Percentiles rank a stretch among this genome's conserved stretches.
These are phyloP conservation scores for Zaprionus inermis DNA, from an alignment of 1,140 invertebrate genomes.

Conservation along the genomic window DNA sequence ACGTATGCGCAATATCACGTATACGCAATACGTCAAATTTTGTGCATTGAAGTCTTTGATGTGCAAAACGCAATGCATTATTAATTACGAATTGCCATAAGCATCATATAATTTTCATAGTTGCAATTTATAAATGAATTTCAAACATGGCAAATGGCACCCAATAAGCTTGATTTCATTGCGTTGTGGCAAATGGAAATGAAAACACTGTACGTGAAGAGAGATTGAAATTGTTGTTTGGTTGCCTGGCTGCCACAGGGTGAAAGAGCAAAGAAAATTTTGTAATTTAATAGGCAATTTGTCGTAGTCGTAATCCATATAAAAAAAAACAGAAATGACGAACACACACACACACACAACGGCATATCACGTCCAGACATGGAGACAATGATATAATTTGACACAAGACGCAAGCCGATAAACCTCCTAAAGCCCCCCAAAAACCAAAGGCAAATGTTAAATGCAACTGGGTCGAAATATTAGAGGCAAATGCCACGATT, in stretches of 20 bases:
- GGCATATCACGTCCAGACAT: conserved; percentile 14
- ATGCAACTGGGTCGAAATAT: conserved; percentile 73
- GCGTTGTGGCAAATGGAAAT: conserved; percentile 56
- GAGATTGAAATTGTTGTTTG: conserved; percentile 32
- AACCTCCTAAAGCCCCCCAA: conserved; percentile 23
- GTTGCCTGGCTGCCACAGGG: neutral
- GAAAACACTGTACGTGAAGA: conserved; percentile 56
- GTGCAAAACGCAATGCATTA: conserved; percentile 8
- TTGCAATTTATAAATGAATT: conserved; percentile 47
- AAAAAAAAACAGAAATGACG: neutral
- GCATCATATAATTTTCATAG: conserved; percentile 26
- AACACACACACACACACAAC: neutral
- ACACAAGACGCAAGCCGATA: conserved; percentile 31
- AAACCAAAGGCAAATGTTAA: conserved; percentile 29
- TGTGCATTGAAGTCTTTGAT: conserved; percentile 12
- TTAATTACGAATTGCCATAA: conserved; percentile 10
- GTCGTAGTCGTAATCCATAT: conserved; percentile 60
- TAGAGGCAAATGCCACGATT: conserved; percentile 63
- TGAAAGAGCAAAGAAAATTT: conserved; percentile 13
- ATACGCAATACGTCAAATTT: conserved; percentile 13
- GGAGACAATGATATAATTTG: conserved; percentile 53
- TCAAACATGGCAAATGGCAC: conserved; percentile 42
- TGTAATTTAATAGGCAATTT: conserved; percentile 69
- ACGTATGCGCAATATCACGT: conserved; percentile 32
- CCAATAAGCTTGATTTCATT: conserved; percentile 63